These are phyloP conservation scores for Homalodisca vitripennis DNA, from an alignment of 1,140 invertebrate species.

Conservation along the genomic window DNA sequence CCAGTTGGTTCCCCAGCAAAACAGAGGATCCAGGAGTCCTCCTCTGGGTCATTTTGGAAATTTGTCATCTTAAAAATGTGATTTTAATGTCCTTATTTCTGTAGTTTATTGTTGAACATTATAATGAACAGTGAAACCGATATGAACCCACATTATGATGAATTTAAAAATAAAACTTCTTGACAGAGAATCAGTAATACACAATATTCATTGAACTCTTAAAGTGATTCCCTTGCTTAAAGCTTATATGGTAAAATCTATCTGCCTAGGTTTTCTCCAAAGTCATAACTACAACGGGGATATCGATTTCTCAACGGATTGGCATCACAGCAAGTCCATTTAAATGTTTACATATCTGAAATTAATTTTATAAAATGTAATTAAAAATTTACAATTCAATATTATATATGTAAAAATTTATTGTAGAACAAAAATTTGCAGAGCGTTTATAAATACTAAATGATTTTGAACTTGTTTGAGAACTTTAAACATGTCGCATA, in stretches of 20 bases:
- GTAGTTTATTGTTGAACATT: neutral
- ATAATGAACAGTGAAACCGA: neutral
- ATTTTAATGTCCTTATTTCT: neutral
- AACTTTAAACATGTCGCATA: neutral
- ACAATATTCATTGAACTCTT: neutral
- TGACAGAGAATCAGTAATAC: neutral
- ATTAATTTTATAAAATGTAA: neutral
- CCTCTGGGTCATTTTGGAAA: no score
- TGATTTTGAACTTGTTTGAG: neutral
- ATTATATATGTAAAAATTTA: neutral
- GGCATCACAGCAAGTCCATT: conserved; percentile 10
- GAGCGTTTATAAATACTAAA: neutral
- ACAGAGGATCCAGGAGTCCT: no score
- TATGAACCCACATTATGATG: neutral
- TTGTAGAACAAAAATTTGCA: neutral
- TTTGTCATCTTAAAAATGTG: no score
- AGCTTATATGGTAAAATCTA: neutral
- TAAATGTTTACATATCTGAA: neutral
- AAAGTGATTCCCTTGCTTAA: neutral
- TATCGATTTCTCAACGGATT: neutral
- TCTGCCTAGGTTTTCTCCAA: neutral
- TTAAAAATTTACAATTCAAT: neutral
- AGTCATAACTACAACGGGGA: neutral
- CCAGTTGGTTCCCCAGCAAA: no score
- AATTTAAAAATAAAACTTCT: neutral